Conservation (phyloP, 2,888 invertebrate species). For the Malacosoma neustria region DNA sequence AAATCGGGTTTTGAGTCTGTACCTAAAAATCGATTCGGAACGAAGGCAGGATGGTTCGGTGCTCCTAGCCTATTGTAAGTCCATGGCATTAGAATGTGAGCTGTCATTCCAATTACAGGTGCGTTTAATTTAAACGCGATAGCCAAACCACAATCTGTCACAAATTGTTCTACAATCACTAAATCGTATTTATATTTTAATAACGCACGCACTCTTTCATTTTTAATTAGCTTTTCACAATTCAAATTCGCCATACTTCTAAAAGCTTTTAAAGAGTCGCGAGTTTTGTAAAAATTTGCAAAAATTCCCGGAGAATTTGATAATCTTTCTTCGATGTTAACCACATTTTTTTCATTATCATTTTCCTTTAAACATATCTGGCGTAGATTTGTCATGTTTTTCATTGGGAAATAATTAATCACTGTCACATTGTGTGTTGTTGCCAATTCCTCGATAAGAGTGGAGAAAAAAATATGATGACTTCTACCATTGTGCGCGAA, state of each 20-base stretch:
- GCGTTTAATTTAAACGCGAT: constrained; percentile 64
- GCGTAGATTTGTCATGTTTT: constrained; percentile 34
- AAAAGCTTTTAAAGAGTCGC: constrained; percentile 14
- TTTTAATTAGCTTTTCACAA: constrained; percentile 21
- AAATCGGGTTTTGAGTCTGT: constrained; percentile 48
- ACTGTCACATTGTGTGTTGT: constrained; percentile 36
- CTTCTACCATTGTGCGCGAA: constrained; percentile 32
- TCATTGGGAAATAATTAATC: constrained; percentile 37
- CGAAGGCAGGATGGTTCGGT: constrained; percentile 70
- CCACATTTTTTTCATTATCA: constrained; percentile 9
- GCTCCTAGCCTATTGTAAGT: constrained; percentile 68
- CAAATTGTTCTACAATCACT: constrained; percentile 70
- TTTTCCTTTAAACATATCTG: constrained; percentile 30
- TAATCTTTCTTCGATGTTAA: constrained; percentile 13
- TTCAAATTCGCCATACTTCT: constrained; percentile 19
- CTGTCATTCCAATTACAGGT: constrained; percentile 67
- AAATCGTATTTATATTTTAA: constrained; percentile 61
- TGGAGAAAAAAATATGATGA: constrained; percentile 27
- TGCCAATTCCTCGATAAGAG: constrained; percentile 30
- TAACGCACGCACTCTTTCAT: constrained; percentile 19
- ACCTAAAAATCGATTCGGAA: constrained; percentile 67
- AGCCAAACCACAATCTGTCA: constrained; percentile 72
- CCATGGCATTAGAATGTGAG: constrained; percentile 73
- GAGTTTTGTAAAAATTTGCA: constrained; percentile 13
- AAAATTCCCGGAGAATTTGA: constrained; percentile 11